Evolutionary conservation across 2,888 invertebrate genomes (phyloP).

Genomic region (Melangyna quadrimaculata): DNA sequence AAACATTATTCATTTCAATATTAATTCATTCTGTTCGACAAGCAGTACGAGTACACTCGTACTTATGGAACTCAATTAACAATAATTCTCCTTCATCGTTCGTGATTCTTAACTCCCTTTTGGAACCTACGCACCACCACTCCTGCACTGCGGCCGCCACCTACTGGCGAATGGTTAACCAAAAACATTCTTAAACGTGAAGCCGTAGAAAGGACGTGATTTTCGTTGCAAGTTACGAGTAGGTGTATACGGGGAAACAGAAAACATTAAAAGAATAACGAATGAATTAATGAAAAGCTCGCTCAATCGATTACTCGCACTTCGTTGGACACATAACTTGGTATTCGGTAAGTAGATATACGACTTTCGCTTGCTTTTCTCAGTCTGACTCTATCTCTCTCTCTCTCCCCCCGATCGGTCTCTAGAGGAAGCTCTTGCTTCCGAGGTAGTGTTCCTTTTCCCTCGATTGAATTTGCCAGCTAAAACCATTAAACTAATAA

Average conservation of each 20-base stretch:
- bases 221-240: constrained; percentile 9
- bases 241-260: constrained; percentile 31
- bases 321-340: constrained; percentile 49
- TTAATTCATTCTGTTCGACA: constrained; percentile 13
- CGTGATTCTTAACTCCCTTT: neutral
- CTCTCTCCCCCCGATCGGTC: neutral
- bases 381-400: neutral
- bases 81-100: neutral
- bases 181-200: constrained; percentile 5
- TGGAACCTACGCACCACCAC: neutral
- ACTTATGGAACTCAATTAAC: constrained; percentile 19
- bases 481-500: constrained; percentile 43
- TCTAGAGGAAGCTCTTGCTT: neutral
- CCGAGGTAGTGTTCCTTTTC: neutral
- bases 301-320: constrained; percentile 64
- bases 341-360: neutral
- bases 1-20: constrained; percentile 4
- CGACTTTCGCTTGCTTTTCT: neutral
- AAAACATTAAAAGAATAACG: constrained; percentile 52
- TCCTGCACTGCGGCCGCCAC: neutral
- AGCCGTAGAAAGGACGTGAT: constrained; percentile 42
- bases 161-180: neutral
- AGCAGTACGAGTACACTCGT: no score
- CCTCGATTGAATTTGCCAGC: constrained; percentile 1
- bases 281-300: constrained; percentile 58